These are phyloP conservation scores for Lymantria monacha DNA, from an alignment of 2,888 invertebrate species.

Conservation along the genomic window DNA sequence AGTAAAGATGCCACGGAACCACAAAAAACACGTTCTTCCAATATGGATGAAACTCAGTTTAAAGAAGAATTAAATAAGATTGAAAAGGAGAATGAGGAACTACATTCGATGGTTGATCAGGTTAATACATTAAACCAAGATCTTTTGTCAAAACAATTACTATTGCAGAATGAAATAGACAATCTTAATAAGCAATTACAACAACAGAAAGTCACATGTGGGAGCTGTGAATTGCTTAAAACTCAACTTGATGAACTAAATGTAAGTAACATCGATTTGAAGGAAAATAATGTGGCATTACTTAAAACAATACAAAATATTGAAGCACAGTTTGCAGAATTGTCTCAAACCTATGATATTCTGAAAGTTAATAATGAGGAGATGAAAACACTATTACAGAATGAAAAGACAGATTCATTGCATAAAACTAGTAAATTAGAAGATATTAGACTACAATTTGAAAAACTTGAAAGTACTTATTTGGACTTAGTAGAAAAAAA, in stretches of 20 bases:
- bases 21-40: conserved; percentile 12
- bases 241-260: conserved; percentile 46
- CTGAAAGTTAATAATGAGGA: conserved; percentile 43
- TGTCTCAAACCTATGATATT: conserved; percentile 36
- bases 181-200: conserved; percentile 51
- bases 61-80: conserved; percentile 61
- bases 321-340: conserved; percentile 41
- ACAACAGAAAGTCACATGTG: conserved; percentile 37
- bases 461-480: conserved; percentile 16
- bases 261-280: conserved; percentile 37
- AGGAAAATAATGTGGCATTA: conserved; percentile 31
- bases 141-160: conserved; percentile 42
- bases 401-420: conserved; percentile 28
- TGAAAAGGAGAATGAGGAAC: conserved; percentile 74
- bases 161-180: conserved; percentile 53
- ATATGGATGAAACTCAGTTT: conserved; percentile 30
- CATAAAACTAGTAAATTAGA: conserved; percentile 38
- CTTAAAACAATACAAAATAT: conserved; percentile 37
- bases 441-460: conserved; percentile 35
- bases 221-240: conserved; percentile 47
- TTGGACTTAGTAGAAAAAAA: conserved; percentile 22
- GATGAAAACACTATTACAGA: conserved; percentile 40
- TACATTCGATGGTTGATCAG: conserved; percentile 59
- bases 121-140: conserved; percentile 58
- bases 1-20: conserved; percentile 44